Base-by-base conservation (phyloP, 1,140 invertebrate species). In the Myzus persicae region DNA sequence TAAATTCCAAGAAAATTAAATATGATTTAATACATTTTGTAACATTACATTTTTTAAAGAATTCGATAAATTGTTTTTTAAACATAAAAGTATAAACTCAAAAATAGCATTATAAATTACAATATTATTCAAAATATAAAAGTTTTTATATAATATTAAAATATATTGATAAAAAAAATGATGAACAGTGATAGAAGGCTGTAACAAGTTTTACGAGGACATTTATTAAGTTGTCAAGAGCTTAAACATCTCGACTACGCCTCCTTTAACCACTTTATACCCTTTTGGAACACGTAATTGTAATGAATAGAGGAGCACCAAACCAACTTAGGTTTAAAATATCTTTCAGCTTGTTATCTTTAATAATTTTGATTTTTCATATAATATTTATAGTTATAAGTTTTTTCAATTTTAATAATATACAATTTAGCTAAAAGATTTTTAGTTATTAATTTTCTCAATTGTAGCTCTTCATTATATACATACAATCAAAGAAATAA, bases 161-260 rank as follows among this genome's bases (percentile, higher is more conserved):
- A 85, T 44, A 4, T 42, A 85, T 85, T 38, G 8, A 26, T 85
- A 42, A 42, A 85, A 67, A 48, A 67, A 67, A 67, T 67, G 20
- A 40, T 85, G 38, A 85, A 85, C 40, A 88, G 42, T 54, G 48
- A 90, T 54, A 54, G 38, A 40, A 54, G 24, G 38, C 26, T 11
- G 36, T 90, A 90, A 90, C 48, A 90, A 51, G 36, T 90, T 54
- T 38, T 4, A 90, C 51, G 11, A 59, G 38, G 89, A 90, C 51
- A 59, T 90, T 54, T 90, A 90, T 59, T 59, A 42, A 59, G 51
- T 31, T 90, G 48, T 42, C 51, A 42, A 59, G 89, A 42, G 51
- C 11, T 42, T 90, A 90, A 59, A 90, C 38, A 90, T 40, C 89
- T 90, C 6, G 24, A 90, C 22, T 59, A 59, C 51, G 51, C 51